These are phyloP conservation scores for Capromys pilorides DNA, from an alignment of 2,797 vertebrate species.

Conservation along the genomic window DNA sequence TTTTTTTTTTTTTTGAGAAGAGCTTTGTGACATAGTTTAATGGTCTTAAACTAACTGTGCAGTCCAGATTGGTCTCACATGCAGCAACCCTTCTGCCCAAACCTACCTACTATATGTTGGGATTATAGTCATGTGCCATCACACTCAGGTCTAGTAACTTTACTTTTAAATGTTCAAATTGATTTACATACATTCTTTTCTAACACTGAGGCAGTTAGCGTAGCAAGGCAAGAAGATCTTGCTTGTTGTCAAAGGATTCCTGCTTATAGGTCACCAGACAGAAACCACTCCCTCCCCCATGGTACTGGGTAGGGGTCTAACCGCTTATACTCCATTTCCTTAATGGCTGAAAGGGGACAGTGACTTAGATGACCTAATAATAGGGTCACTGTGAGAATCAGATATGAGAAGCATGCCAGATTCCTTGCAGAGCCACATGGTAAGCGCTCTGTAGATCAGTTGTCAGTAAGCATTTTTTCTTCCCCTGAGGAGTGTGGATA, in stretches of 20 bases:
- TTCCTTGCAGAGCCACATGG: neutral
- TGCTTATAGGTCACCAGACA: neutral
- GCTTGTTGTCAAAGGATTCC: neutral
- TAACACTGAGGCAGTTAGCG: neutral
- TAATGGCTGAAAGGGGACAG: neutral
- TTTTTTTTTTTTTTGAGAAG: too few relatives aligned
- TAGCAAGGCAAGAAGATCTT: neutral
- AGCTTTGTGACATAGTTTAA: neutral
- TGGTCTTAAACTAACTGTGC: neutral
- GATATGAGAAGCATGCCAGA: neutral
- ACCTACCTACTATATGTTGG: neutral
- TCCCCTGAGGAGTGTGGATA: neutral
- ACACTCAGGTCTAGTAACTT: neutral
- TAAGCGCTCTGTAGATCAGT: neutral
- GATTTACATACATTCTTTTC: neutral
- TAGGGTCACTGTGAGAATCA: slow-evolving; percentile 22
- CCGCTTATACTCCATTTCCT: neutral
- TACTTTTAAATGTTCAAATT: neutral
- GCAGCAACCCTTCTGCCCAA: neutral
- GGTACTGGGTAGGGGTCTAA: neutral
- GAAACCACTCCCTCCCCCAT: neutral
- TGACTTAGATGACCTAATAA: slow-evolving; percentile 23
- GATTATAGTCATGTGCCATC: neutral
- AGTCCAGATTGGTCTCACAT: neutral
- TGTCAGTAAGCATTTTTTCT: neutral